Evolutionary conservation across 2,797 vertebrate genomes (phyloP), one percentile per base, ranked within the genome.

Genomic region (Saxicola maurus): DNA sequence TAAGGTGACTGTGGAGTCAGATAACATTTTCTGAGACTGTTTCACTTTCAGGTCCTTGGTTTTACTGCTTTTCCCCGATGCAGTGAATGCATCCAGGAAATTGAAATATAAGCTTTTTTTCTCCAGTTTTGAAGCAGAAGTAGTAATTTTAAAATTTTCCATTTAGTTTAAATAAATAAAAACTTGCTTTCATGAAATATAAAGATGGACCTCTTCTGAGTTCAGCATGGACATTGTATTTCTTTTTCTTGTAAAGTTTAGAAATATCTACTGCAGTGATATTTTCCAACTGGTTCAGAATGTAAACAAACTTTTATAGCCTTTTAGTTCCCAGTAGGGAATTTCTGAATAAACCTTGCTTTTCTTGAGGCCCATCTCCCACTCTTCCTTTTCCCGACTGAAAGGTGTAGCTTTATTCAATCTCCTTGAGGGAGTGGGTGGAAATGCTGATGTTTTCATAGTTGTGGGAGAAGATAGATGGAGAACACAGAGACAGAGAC

Each of bases 1-100:
- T 33, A 40, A 51, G 46, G 7, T 31, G 28, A 27, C 7, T 5
- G 28, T 46, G 20, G 23, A 69, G 52, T 43, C 35, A 31, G 45
- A 48, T 37, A 37, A 59, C 4, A 45, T 87, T 52, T 42, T 52
- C 33, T 1, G 1, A 69, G 52, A n/a, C 30, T 14, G 7, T 93
- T 93, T 92, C 84, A 69, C 79, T 95, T 94, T 92, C 71, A 6
- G 9, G 6, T 93, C 93, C 82, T 40, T 73, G 78, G 53, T 51
- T 59, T 59, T 62, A 9, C 16, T 69, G 49, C 38, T 17, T 88
- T 92, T 88, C 65, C 65, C 64, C 8, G 7, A 12, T 43, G 30
- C 52, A 76, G 9, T 51, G 13, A 87, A n/a, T 53, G 27, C 27
- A n/a, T 64, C 7, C 3, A 31, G 13, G 31, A 45, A 76, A 76